These are phyloP conservation scores for Sus scrofa DNA, from an alignment of 2,113 vertebrate genomes.

Conservation along the genomic window DNA sequence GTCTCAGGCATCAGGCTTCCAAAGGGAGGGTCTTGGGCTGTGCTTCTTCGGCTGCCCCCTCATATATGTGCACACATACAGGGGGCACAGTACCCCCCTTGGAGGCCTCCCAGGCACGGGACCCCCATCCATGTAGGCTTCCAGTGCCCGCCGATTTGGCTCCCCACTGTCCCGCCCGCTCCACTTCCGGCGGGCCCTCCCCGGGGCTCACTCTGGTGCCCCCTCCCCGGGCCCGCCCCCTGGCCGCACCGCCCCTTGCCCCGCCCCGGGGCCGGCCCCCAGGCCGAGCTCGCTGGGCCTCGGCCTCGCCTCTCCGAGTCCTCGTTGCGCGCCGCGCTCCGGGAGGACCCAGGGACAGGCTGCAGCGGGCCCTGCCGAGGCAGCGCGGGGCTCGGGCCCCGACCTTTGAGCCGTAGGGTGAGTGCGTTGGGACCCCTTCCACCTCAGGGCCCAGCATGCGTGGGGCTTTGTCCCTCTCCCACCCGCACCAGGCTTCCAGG, in stretches of 20 bases:
- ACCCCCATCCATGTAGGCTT: not conserved
- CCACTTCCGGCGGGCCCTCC: conserved; percentile 39
- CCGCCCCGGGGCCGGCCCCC: conserved; percentile 46
- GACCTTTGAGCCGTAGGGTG: conserved; percentile 53
- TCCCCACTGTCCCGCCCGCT: not conserved
- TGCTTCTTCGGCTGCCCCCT: not conserved
- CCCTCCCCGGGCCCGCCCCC: not conserved
- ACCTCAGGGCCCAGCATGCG: not conserved
- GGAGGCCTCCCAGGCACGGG: not conserved
- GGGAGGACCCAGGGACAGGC: not conserved
- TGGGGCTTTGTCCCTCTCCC: conserved; percentile 32
- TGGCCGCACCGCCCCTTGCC: not conserved
- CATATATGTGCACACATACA: not conserved
- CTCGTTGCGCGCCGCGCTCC: not conserved
- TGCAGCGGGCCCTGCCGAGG: not conserved
- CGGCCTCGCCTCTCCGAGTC: conserved; percentile 52
- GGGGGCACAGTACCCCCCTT: not conserved
- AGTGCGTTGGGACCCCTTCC: conserved; percentile 47
- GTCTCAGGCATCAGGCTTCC: not conserved
- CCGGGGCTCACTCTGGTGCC: not conserved
- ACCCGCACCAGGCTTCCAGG: not conserved
- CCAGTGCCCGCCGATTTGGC: not conserved
- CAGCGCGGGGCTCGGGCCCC: not conserved
- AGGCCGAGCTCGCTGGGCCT: not conserved
- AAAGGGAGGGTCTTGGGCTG: not conserved